Evolutionary conservation across 30 jellyfish, hydroid and myxozoan species (phyloP), one percentile per base, ranked within the genome.

Genomic region (Aurelia sp.): DNA sequence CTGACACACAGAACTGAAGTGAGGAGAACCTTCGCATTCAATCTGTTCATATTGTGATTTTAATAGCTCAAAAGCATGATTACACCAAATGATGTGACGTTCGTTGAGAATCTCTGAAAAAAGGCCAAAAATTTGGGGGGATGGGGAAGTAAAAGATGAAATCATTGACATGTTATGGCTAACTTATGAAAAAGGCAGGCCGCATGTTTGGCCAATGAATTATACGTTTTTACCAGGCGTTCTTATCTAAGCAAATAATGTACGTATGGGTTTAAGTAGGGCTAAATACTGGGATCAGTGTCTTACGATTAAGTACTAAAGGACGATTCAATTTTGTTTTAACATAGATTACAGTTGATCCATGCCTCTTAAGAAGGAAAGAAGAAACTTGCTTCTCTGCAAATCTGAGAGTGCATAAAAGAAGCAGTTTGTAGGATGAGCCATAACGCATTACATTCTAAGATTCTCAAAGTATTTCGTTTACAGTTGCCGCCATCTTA

Each of bases 191-290:
- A 38, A 38, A 38, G 7, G 50, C 8, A 4, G 50, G 50, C 2
- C 9, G 55, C 15, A 44, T 13, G 55, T 8, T 44, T 44, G 55
- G 15, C 55, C 3, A 9, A 44, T 44, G 55, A 9, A 13, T 44
- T 44, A 44, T 44, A 8, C 55, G 16, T 44, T 44, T 27, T 44
- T 44, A 44, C 55, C 16, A 59, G 69, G 69, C 18, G 93, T 78
- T 51, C 66, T 71, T 47, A 84, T 74, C 83, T 41, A 33, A 20
- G 88, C 53, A 76, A 84, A 52, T 55, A 68, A 72, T 72, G 21
- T 31, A 74, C 68, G 78, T 62, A 59, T 63, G 57, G 77, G 85
- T 67, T 84, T 74, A 84, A 84, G 87, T 67, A 84, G 76, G 93
- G 80, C 88, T 72, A 84, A 84, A 81, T 58, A 71, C 74, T 13